Percentiles rank a stretch among this genome's conserved stretches.
phyloP scores from a whole-genome alignment of 2,797 vertebrate species.

The Bradypus variegatus region DNA sequence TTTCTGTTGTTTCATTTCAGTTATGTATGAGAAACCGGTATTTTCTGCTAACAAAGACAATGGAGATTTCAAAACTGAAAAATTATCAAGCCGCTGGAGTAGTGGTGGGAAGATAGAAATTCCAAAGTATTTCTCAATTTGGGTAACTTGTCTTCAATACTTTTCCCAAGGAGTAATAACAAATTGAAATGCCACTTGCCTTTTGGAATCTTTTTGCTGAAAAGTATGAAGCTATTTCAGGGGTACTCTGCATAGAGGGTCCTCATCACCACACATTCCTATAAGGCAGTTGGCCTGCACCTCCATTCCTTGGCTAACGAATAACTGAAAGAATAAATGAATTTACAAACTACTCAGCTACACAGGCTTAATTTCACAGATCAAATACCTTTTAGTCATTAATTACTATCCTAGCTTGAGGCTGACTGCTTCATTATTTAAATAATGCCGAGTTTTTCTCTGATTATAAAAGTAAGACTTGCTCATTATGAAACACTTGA shows the following conservation, averaged over 20 bases:
- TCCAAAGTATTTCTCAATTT: conserved; percentile 38
- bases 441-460: neutral
- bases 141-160: conserved; percentile 32
- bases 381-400: neutral
- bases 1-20: conserved; percentile 55
- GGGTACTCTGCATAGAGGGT: neutral
- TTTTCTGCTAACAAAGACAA: conserved; percentile 58
- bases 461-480: neutral
- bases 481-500: neutral
- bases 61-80: conserved; percentile 54
- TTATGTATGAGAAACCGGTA: conserved; percentile 60
- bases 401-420: neutral
- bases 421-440: conserved; percentile 1
- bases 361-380: neutral
- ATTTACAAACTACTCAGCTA: neutral
- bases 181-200: conserved; percentile 38
- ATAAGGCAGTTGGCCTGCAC: neutral
- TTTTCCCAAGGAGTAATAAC: conserved; percentile 23
- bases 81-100: conserved; percentile 25
- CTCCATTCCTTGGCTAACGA: neutral
- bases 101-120: conserved; percentile 47
- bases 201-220: conserved; percentile 28
- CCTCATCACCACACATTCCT: neutral
- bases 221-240: neutral
- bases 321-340: neutral